These are phyloP conservation scores for Gopherus evgoodei DNA, from an alignment of 2,113 vertebrate species.

Conservation along the genomic window DNA sequence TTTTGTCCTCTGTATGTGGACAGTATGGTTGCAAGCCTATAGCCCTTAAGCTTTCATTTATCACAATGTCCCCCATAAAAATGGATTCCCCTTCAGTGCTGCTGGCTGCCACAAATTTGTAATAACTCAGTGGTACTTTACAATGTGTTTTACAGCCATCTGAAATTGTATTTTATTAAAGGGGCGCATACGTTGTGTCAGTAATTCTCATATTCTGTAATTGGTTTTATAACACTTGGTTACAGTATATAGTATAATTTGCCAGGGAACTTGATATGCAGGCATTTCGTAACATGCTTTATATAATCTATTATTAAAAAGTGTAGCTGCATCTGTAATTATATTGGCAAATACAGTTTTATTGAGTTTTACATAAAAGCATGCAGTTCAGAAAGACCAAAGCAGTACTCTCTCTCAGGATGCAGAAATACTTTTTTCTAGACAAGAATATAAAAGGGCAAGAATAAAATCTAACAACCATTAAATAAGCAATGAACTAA, in stretches of 20 bases:
- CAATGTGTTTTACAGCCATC: background rate
- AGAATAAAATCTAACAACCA: background rate
- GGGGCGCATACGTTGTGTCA: background rate
- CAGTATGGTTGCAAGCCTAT: background rate
- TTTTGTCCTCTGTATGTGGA: background rate
- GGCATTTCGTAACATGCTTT: constrained; percentile 67
- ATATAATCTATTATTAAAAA: constrained; percentile 72
- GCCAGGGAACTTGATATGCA: constrained; percentile 60
- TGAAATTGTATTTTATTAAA: constrained; percentile 15
- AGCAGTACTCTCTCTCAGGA: constrained; percentile 1
- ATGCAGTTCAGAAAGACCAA: background rate
- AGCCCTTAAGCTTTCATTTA: background rate
- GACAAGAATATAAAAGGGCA: background rate
- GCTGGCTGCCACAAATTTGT: background rate
- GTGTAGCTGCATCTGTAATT: constrained; percentile 69
- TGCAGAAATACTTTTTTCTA: background rate
- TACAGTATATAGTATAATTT: constrained; percentile 28
- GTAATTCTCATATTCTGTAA: constrained; percentile 36
- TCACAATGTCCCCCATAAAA: background rate
- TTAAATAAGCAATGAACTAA: background rate
- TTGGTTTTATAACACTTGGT: constrained; percentile 61
- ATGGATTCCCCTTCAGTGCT: rapidly evolving
- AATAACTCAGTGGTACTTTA: constrained; percentile 13
- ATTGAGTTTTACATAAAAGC: constrained; percentile 63
- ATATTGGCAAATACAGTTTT: constrained; percentile 69